Evolutionary conservation across 53 echinoderm and acorn worm genomes (phyloP), one percentile per base, ranked within the genome.

Genomic region (Paracentrotus lividus): DNA sequence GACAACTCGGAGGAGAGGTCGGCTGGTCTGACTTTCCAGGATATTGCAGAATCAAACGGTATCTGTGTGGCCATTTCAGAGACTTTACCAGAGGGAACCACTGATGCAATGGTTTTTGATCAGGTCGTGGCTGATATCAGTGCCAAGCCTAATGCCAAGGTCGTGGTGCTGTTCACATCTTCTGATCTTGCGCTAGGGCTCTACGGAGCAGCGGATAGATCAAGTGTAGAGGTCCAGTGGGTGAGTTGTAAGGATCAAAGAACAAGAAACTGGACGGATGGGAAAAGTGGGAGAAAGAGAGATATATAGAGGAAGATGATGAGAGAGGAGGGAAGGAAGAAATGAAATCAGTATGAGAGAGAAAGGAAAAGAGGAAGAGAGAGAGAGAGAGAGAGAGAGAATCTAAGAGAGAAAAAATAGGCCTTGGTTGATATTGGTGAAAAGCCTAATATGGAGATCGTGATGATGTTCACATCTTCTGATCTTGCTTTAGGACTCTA

Each of bases 131-230:
- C 23, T 8, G 68, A 67, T 14, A 84, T 96, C 33, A 31, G 52
- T 47, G 78, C 47, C 0, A 94, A 94, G 21, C 20, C 93, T 1
- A 84, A 49, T 21, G 64, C 53, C 5, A 88, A 75, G 42, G 93
- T 95, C 8, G 94, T 94, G 34, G 84, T 95, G 21, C 66, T 94
- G 36, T 96, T 96, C 92, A 67, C 88, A 16, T 94, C 96, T 1
- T 94, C 95, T 0, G 84, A 32, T 0, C 44, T 75, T 26, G 88
- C 93, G 18, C 45, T 32, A 36, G 78, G 92, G 5, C 42, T 78
- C 54, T 92, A 55, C 58, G 77, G 24, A 0, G 60, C 93, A 31
- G 84, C 88, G 8, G n/a, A 40, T 51, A 42, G 85, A 61, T 49
- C 86, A 49, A 56, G 44, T 56, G 55, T 26, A 45, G 56, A 93